A percentile compares a stretch with the other conserved stretches of the same genome.
These are phyloP conservation scores for Halyomorpha halys DNA, from an alignment of 1,140 invertebrate genomes.

Conservation along the genomic window DNA sequence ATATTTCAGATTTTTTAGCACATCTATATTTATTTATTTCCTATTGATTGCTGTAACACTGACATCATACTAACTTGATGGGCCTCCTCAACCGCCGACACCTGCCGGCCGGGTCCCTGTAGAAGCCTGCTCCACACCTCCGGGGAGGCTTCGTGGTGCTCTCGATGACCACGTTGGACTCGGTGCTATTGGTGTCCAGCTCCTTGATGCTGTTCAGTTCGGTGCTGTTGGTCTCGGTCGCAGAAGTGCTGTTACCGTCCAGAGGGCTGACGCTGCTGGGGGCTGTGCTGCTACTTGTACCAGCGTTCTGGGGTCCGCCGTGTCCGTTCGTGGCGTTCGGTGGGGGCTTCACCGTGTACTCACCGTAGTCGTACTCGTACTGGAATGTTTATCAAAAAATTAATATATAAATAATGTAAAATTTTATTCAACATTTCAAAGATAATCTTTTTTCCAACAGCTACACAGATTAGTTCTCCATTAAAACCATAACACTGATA, in stretches of 20 bases:
- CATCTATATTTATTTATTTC: too few species aligned
- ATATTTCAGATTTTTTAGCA: too few species aligned
- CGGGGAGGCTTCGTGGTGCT: slow-evolving; percentile 22
- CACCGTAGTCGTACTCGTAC: slow-evolving; percentile 41
- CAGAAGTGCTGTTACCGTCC: neutral
- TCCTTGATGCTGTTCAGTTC: neutral
- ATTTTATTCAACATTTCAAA: too few species aligned
- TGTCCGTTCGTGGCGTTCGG: slow-evolving; percentile 12
- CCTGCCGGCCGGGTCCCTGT: slow-evolving; percentile 30
- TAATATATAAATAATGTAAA: too few species aligned
- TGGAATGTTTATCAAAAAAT: slow-evolving; percentile 15
- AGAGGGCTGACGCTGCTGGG: neutral
- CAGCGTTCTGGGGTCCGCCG: slow-evolving; percentile 25
- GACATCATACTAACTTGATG: slow-evolving; percentile 4
- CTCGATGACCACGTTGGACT: neutral
- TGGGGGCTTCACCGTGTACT: slow-evolving; percentile 39
- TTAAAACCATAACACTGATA: too few species aligned
- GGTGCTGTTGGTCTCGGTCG: slow-evolving; percentile 10
- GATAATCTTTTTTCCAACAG: too few species aligned
- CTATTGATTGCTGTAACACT: too few species aligned
- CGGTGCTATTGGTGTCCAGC: neutral
- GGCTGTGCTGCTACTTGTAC: slow-evolving; percentile 12
- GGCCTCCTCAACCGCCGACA: slow-evolving; percentile 32
- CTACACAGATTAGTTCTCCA: too few species aligned
- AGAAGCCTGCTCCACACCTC: slow-evolving; percentile 32